Evolutionary conservation across 2,113 vertebrate genomes (phyloP), one percentile per base, ranked within the genome.

Genomic region (Spermophilus dauricus): DNA sequence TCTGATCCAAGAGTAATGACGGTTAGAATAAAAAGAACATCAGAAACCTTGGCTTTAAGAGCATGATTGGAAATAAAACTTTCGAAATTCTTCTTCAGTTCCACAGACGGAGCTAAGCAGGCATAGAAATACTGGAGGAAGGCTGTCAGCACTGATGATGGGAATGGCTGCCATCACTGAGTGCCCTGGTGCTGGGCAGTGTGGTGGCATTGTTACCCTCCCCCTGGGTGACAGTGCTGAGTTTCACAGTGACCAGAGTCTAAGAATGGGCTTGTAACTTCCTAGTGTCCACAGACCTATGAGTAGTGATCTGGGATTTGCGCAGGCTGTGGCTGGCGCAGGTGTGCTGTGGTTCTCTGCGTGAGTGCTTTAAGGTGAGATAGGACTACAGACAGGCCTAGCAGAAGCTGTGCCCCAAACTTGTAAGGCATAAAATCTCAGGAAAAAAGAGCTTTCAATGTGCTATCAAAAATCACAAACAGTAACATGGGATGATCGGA

Each of bases 361-460:
- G 26, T 24, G 13, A 61, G 11, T 76, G 32, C 42, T 93, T 70
- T 75, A 91, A 75, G 78, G 81, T 37, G 56, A 67, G 67, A 34
- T 51, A 32, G 45, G 53, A 78, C 75, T 80, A 73, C 12, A 87
- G 75, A 48, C 42, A 75, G 73, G 8, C 53, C 53, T 77, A 70
- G n/a, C 39, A 80, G 86, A 85, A 89, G 67, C 69, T 39, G 51
- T 51, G 34, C 24, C 39, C 73, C 61, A 67, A 77, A 89, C 67
- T 76, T 83, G 9, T n/a, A 76, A 93, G 89, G 37, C 56, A 61
- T 13, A 39, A 85, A 93, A 39, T n/a, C 26, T 22, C 28, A 95
- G 39, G 24, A 94, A 93, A 91, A 42, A 24, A 73, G 83, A 89
- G 58, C 67, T 95, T 95, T 86, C n/a, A 97, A 69, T 12, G 30